phyloP scores from a whole-genome alignment of 2,888 invertebrate species.

The Agrochola circellaris region DNA sequence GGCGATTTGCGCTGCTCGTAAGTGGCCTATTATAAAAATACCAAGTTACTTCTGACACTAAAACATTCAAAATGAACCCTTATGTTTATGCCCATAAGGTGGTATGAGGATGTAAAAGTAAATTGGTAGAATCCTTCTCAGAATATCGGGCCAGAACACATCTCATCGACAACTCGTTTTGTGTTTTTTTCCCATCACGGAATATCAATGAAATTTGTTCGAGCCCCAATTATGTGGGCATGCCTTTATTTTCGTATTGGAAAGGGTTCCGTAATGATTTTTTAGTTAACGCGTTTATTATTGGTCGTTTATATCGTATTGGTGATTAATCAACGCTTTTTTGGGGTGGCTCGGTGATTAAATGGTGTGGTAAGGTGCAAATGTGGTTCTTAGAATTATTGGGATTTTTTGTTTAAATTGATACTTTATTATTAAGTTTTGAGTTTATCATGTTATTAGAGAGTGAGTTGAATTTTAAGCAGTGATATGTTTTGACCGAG shows the following conservation, averaged over 20 bases:
- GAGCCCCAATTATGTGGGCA: constrained; percentile 86
- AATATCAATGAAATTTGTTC: constrained; percentile 90
- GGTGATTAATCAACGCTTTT: constrained; percentile 68
- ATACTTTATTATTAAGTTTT: constrained; percentile 52
- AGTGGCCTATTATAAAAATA: constrained; percentile 88
- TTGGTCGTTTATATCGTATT: constrained; percentile 69
- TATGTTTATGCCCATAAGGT: constrained; percentile 61
- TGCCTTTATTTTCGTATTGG: constrained; percentile 84
- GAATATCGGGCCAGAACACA: constrained; percentile 85
- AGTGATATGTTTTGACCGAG: neutral
- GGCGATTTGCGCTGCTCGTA: constrained; percentile 88
- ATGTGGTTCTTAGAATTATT: constrained; percentile 66
- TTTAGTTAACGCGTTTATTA: constrained; percentile 69
- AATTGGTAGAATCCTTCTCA: constrained; percentile 74
- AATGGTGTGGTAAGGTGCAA: constrained; percentile 67
- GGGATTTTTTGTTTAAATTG: constrained; percentile 55
- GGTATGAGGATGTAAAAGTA: constrained; percentile 39
- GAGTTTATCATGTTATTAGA: constrained; percentile 36
- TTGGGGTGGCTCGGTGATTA: constrained; percentile 59
- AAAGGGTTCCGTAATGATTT: constrained; percentile 76
- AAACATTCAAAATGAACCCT: constrained; percentile 60
- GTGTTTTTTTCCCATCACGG: constrained; percentile 89
- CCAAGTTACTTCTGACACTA: constrained; percentile 67
- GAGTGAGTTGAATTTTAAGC: constrained; percentile 29
- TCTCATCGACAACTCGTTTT: constrained; percentile 87